These are phyloP conservation scores for Endomychus coccineus DNA, from an alignment of 2,888 invertebrate genomes.

Conservation along the genomic window DNA sequence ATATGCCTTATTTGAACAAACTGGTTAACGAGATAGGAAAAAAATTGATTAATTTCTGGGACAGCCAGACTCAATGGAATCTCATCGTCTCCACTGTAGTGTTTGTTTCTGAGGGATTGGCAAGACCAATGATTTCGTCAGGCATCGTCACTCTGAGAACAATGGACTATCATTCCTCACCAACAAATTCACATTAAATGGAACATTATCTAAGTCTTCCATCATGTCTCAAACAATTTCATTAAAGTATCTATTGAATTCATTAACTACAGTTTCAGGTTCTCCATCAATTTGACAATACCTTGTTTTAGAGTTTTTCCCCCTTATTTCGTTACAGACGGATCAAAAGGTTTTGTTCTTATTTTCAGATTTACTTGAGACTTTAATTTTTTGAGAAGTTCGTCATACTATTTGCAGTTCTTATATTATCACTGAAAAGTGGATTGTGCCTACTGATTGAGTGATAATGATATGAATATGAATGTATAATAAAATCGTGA, in stretches of 20 bases:
- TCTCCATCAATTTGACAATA: conserved; percentile 5
- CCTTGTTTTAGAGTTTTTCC: neutral
- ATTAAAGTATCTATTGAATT: conserved; percentile 5
- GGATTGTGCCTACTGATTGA: neutral
- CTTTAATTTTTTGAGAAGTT: too few species aligned
- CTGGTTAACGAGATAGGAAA: too few species aligned
- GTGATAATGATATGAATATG: neutral
- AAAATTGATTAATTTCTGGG: too few species aligned
- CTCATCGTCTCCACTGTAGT: conserved; percentile 2
- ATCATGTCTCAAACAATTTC: conserved; percentile 2
- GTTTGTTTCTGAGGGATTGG: conserved; percentile 4
- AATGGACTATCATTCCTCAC: too few species aligned
- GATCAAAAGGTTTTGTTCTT: conserved; percentile 4
- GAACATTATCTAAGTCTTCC: neutral
- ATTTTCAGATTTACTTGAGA: conserved; percentile 3
- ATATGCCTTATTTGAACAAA: too few species aligned
- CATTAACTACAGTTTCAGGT: neutral
- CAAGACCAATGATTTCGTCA: conserved; percentile 2
- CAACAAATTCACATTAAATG: conserved; percentile 3
- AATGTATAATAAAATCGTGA: too few species aligned
- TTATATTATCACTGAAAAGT: conserved; percentile 2
- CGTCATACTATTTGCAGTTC: neutral
- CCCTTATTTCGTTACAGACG: conserved; percentile 4
- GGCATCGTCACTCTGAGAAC: neutral
- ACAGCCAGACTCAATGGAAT: too few species aligned